These are phyloP conservation scores for Germaria angustata DNA, from an alignment of 2,888 invertebrate species.

Conservation along the genomic window DNA sequence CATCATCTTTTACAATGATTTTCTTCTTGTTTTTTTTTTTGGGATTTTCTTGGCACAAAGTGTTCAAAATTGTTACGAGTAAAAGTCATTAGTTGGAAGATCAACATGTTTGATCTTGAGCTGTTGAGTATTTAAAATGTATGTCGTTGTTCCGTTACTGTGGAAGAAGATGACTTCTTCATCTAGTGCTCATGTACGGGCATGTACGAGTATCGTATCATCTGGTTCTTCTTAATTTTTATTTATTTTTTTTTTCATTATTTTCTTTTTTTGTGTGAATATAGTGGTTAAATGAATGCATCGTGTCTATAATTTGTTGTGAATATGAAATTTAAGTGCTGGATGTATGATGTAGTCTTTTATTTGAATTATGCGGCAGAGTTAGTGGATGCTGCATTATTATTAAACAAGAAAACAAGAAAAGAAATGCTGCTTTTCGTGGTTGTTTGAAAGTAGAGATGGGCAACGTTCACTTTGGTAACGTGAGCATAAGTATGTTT, in stretches of 20 bases:
- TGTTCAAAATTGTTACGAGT: slow-evolving; percentile 49
- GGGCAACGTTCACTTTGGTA: no score
- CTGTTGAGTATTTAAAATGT: slow-evolving; percentile 47
- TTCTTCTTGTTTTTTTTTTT: neutral
- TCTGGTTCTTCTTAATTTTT: neutral
- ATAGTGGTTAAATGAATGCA: slow-evolving; percentile 35
- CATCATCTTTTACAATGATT: neutral
- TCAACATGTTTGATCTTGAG: slow-evolving; percentile 54
- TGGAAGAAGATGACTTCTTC: slow-evolving; percentile 27
- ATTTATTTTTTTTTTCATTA: neutral
- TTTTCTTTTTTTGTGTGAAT: slow-evolving; percentile 1
- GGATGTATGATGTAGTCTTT: neutral
- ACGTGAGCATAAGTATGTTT: no score
- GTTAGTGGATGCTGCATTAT: neutral
- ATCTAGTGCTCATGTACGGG: neutral
- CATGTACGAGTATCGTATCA: slow-evolving; percentile 1
- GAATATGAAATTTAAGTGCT: slow-evolving; percentile 12
- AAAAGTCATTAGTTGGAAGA: slow-evolving; percentile 61
- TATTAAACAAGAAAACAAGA: neutral
- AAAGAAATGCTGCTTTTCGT: neutral
- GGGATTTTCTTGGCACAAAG: neutral
- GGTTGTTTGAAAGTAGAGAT: neutral
- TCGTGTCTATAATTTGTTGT: slow-evolving; percentile 31
- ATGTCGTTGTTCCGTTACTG: slow-evolving; percentile 62
- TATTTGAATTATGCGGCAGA: neutral